phyloP scores from a whole-genome alignment of 2,797 vertebrate genomes.

The Betta splendens region DNA sequence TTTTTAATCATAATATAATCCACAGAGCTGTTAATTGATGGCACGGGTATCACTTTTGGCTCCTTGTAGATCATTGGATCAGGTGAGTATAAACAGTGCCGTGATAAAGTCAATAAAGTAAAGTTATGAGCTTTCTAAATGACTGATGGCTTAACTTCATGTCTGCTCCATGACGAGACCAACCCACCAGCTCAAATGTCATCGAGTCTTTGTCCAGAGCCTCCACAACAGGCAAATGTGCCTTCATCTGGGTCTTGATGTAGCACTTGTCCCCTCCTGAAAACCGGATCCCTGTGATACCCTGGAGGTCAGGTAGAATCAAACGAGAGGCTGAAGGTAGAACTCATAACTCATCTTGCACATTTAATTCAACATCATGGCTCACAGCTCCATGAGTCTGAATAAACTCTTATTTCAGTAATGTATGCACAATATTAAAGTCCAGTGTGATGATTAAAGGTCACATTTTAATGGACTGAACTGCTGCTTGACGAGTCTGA shows the following conservation, averaged over 20 bases:
- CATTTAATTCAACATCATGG: background rate
- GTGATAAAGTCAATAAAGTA: no score
- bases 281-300: conserved; percentile 93
- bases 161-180: no score
- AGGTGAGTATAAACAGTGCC: conserved; percentile 15
- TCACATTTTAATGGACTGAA: conserved; percentile 53
- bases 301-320: conserved; percentile 73
- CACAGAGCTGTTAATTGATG: conserved; percentile 34
- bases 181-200: conserved; percentile 89
- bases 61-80: conserved; percentile 15
- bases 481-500: conserved; percentile 51
- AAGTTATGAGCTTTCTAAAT: no score
- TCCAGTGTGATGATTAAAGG: conserved; percentile 52
- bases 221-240: conserved; percentile 87
- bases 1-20: conserved; percentile 22
- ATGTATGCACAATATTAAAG: conserved; percentile 7
- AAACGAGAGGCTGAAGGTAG: background rate
- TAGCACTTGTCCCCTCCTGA: conserved; percentile 92
- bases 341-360: background rate
- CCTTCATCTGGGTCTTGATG: conserved; percentile 94
- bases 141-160: no score
- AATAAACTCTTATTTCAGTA: background rate
- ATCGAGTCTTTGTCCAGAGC: conserved; percentile 84
- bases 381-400: conserved; percentile 16
- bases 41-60: conserved; percentile 29